Percentiles rank a stretch among this genome's conserved stretches.
phyloP scores from a whole-genome alignment of 2,113 vertebrate genomes.

The Columba janthina region DNA sequence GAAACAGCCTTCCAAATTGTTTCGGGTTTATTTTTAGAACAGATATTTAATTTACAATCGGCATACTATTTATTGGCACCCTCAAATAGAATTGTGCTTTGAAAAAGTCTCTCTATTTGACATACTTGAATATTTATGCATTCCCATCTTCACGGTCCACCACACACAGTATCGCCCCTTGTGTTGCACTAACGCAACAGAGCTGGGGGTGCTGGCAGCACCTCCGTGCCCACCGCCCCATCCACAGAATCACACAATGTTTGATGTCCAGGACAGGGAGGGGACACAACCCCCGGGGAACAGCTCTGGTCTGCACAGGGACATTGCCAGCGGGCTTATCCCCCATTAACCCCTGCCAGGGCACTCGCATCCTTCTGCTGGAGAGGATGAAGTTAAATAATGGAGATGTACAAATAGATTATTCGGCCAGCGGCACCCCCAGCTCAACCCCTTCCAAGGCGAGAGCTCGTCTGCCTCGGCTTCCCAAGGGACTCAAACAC shows the following conservation, averaged over 20 bases:
- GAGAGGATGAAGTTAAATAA: fast-evolving
- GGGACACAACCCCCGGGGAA: neutral
- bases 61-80: neutral
- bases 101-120: neutral
- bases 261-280: too few species aligned
- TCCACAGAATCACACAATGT: too few species aligned
- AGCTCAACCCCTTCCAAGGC: fast-evolving
- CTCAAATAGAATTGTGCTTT: neutral
- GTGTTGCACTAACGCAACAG: neutral
- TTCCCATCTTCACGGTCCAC: neutral
- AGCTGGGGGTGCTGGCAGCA: too few species aligned
- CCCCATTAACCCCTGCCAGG: fast-evolving
- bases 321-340: fast-evolving
- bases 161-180: fast-evolving
- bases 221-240: too few species aligned
- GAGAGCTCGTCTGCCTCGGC: fast-evolving
- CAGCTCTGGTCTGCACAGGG: neutral
- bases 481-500: fast-evolving
- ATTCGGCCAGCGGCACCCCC: neutral
- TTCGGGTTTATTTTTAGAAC: constrained; percentile 14
- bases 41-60: constrained; percentile 1
- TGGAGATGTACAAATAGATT: neutral
- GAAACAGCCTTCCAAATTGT: constrained; percentile 2
- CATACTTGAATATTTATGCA: neutral
- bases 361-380: fast-evolving